Conservation (phyloP, 1,140 invertebrate genomes). For the Polypedilum pembai region DNA sequence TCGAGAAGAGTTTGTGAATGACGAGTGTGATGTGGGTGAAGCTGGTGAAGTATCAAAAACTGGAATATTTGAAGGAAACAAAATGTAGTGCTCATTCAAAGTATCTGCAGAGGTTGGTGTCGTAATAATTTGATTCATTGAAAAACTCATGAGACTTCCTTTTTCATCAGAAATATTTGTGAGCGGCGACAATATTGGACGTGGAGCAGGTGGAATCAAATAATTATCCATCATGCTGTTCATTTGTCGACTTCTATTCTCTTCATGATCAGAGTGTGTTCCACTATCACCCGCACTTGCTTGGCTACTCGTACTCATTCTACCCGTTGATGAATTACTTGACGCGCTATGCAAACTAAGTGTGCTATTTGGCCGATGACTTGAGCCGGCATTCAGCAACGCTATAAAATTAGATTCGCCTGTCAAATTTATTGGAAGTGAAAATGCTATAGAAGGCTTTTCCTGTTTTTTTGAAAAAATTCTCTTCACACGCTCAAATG, state of each 20-base stretch:
- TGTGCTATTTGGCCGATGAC: constrained; percentile 59
- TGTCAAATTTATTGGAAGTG: background rate
- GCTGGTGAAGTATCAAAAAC: constrained; percentile 33
- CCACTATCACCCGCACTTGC: constrained; percentile 73
- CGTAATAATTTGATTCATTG: constrained; percentile 35
- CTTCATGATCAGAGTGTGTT: constrained; percentile 74
- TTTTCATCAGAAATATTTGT: constrained; percentile 38
- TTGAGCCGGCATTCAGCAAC: constrained; percentile 35
- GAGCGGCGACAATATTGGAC: constrained; percentile 42
- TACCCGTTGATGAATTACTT: constrained; percentile 67
- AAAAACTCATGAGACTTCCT: constrained; percentile 39
- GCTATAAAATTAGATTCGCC: constrained; percentile 29
- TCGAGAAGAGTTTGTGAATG: no score
- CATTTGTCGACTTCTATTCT: constrained; percentile 54
- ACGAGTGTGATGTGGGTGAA: background rate
- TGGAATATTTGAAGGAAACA: constrained; percentile 43
- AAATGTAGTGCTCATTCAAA: constrained; percentile 39
- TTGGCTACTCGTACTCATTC: constrained; percentile 65
- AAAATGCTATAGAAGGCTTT: constrained; percentile 34
- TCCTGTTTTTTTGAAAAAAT: constrained; percentile 60
- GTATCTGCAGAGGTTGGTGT: constrained; percentile 37
- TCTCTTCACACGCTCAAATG: constrained; percentile 68
- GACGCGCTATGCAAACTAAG: constrained; percentile 64
- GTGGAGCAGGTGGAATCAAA: constrained; percentile 50
- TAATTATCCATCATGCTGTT: constrained; percentile 47